phyloP scores from a whole-genome alignment of 2,113 vertebrate genomes.

The Aptenodytes patagonicus region DNA sequence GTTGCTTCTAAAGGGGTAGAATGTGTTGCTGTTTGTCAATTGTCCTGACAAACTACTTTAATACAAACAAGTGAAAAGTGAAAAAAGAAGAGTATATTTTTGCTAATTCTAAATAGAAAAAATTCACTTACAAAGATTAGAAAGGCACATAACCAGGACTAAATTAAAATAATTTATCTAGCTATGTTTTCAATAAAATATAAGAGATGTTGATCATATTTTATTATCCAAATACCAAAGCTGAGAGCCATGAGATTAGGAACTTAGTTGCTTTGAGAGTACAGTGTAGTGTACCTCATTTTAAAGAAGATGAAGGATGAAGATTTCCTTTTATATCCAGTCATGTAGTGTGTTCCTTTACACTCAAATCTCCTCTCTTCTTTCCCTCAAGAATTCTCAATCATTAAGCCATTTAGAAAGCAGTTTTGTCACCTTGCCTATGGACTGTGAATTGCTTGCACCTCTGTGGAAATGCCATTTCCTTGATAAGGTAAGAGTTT shows the following conservation, averaged over 20 bases:
- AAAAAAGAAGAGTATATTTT: not conserved
- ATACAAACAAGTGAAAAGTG: not conserved
- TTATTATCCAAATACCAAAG: not conserved
- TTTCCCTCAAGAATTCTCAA: not conserved
- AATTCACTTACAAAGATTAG: not conserved
- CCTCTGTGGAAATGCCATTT: not conserved
- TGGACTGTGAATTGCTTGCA: not conserved
- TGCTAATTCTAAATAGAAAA: not conserved
- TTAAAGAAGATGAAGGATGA: not conserved
- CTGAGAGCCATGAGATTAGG: not conserved
- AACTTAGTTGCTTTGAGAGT: not conserved
- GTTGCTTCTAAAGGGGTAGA: not conserved
- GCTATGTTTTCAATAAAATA: not conserved
- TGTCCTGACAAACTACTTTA: not conserved
- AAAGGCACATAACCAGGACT: not conserved
- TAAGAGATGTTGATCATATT: not conserved
- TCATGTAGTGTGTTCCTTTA: not conserved
- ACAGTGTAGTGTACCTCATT: not conserved
- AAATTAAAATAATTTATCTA: not conserved
- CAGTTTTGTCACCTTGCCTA: not conserved
- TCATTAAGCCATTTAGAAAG: not conserved
- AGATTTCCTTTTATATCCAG: not conserved
- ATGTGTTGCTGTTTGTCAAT: not conserved
- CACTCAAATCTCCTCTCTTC: not conserved
- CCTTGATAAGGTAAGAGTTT: not conserved